Percentiles rank a stretch among this genome's conserved stretches.
Evolutionary conservation across 1,140 invertebrate species (phyloP).

Genomic region (Apis laboriosa): DNA sequence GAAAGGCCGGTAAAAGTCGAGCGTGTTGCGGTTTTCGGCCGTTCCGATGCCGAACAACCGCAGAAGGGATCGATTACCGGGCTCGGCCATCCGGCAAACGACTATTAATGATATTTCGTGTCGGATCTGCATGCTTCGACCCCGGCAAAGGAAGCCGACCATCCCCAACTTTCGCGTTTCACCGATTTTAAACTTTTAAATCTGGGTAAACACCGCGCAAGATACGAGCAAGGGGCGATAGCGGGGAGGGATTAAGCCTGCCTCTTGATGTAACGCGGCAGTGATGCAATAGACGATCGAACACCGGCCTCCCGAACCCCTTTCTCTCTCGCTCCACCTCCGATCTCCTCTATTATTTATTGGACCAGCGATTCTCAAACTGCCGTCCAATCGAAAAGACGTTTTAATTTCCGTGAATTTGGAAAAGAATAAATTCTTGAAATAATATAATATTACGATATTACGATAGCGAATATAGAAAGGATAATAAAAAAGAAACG

Average conservation of each 20-base stretch:
- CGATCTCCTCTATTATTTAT: not conserved
- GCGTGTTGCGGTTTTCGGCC: constrained; percentile 73
- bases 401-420: too few relatives aligned
- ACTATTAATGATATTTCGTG: constrained; percentile 79
- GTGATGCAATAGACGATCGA: constrained; percentile 62
- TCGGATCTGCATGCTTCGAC: constrained; percentile 75
- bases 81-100: constrained; percentile 79
- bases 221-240: not conserved
- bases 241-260: constrained; percentile 30
- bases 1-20: constrained; percentile 44
- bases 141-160: constrained; percentile 64
- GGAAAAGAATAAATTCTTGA: too few relatives aligned
- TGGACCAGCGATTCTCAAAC: too few relatives aligned
- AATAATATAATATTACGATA: too few relatives aligned
- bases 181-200: constrained; percentile 37
- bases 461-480: too few relatives aligned
- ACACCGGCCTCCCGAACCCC: constrained; percentile 16
- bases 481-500: too few relatives aligned
- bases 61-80: constrained; percentile 73
- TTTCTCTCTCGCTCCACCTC: too few relatives aligned
- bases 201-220: not conserved
- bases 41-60: constrained; percentile 69
- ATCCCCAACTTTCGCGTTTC: constrained; percentile 60
- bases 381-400: not conserved
- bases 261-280: constrained; percentile 61